Conservation (phyloP, 2,113 vertebrate genomes). For the Cavia aperea region DNA sequence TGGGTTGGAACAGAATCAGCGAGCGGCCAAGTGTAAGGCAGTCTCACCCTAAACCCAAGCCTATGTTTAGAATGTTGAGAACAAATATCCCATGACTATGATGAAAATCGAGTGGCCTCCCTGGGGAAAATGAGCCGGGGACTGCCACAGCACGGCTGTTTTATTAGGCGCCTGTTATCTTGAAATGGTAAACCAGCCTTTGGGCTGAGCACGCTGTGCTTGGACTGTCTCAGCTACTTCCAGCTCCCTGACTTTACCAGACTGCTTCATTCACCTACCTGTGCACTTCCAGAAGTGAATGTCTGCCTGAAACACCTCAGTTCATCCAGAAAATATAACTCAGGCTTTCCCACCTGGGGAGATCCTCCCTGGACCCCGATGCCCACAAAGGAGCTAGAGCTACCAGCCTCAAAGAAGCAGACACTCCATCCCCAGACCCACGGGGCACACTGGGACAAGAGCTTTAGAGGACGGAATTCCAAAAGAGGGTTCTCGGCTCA, state of each 20-base stretch:
- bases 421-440: background rate
- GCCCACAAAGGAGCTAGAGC: background rate
- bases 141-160: conserved; percentile 2
- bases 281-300: background rate
- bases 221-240: background rate
- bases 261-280: background rate
- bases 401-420: background rate
- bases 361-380: background rate
- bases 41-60: conserved; percentile 15
- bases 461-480: background rate
- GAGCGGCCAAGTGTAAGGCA: background rate
- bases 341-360: background rate
- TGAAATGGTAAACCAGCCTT: conserved; percentile 31
- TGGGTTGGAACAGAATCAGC: background rate
- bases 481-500: background rate
- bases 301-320: background rate
- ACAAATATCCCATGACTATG: conserved; percentile 13
- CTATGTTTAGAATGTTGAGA: conserved; percentile 30
- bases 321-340: background rate
- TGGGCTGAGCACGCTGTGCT: background rate
- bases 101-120: conserved; percentile 37
- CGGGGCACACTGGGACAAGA: background rate
- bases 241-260: background rate
- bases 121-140: background rate
- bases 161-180: conserved; percentile 28